Base-by-base conservation (phyloP, 2,113 vertebrate genomes). In the Seriola quinqueradiata region DNA sequence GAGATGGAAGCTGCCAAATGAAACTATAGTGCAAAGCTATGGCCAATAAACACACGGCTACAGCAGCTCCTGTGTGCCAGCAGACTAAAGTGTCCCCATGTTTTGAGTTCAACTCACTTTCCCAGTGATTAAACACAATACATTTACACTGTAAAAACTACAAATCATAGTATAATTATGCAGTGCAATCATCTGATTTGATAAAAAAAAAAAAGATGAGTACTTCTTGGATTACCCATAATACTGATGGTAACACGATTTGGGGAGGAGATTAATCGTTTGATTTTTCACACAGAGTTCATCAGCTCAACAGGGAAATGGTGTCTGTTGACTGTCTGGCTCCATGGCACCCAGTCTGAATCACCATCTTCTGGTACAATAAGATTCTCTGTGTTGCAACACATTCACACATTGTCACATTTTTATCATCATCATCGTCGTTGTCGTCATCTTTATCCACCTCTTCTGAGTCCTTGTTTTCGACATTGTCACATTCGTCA, bases 361-460 rank as follows among this genome's bases (percentile, higher is more conserved):
- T 89, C 66, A 67, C 73, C 2, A 6, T 80, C 70, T 32, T 57
- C 55, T 60, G 28, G 57, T 38, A 78, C 84, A 84, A 36, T 28
- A 50, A 44, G 32, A 76, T 69, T 54, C 13, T 67, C 70, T 77
- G 69, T 59, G 63, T 60, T 38, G 44, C 57, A 58, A 58, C 68
- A 79, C 52, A 5, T 34, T 64, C 12, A 52, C 79, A 82, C 50
- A 21, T 50, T 74, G 32, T 61, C 76, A 40, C 21, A 52, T 68
- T 8, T 66, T 52, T 48, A 40, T 42, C 4, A 23, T 25, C 38
- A 38, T 25, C 44, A 38, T 58, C 3, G 13, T 48, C 4, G 8
- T 34, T 44, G 17, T 63, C 19, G 12, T 82, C 54, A 57, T 52
- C 44, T 1, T 59, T 46, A 21, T 54, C 17, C 50, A 16, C 44